phyloP scores from a whole-genome alignment of 2,888 invertebrate species.

The Formica aserva region DNA sequence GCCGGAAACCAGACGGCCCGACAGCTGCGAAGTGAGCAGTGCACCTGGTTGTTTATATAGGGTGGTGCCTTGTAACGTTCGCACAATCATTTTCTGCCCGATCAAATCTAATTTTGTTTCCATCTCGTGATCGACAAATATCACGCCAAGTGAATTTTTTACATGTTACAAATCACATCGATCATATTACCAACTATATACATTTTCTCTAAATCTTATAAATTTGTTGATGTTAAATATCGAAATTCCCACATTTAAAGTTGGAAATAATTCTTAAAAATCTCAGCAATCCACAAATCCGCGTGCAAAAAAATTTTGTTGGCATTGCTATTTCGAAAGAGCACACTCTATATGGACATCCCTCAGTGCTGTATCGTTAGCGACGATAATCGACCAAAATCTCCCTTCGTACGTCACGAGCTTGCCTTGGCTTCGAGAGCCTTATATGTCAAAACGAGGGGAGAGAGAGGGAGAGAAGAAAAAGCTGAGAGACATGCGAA shows the following conservation, averaged over 20 bases:
- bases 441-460: conserved; percentile 70
- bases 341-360: conserved; percentile 37
- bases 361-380: conserved; percentile 44
- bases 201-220: neutral
- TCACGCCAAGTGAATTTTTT: neutral
- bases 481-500: conserved; percentile 56
- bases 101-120: neutral
- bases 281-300: neutral
- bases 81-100: neutral
- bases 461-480: neutral
- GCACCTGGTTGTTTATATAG: conserved; percentile 68
- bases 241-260: neutral
- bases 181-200: neutral
- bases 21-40: conserved; percentile 65
- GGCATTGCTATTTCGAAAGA: neutral
- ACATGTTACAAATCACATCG: neutral
- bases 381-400: conserved; percentile 59
- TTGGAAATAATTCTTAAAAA: neutral
- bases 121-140: neutral
- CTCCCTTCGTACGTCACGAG: conserved; percentile 41
- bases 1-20: conserved; percentile 63
- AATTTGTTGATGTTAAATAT: neutral
- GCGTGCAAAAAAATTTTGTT: neutral
- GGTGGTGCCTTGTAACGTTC: conserved; percentile 31
- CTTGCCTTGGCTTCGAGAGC: conserved; percentile 60